Conservation (phyloP, 1,140 invertebrate species). For the Drosophila navojoa region DNA sequence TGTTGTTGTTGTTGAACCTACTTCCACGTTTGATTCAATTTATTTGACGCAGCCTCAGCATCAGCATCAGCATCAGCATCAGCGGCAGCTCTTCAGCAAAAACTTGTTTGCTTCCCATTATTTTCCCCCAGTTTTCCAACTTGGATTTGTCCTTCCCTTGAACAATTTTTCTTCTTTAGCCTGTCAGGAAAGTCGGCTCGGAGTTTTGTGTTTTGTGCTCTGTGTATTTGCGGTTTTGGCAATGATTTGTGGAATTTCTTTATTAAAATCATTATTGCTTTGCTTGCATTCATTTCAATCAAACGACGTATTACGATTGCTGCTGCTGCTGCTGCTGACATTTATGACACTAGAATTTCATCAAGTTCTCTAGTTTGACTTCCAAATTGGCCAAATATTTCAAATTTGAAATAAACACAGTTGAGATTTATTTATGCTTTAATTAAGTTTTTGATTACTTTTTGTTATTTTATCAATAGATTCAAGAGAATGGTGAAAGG, state of each 20-base stretch:
- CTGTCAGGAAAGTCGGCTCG: constrained; percentile 51
- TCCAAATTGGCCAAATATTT: not conserved
- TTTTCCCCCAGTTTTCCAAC: constrained; percentile 8
- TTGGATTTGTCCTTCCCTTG: constrained; percentile 31
- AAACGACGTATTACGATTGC: not conserved
- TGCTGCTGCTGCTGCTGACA: constrained; percentile 29
- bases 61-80: not conserved
- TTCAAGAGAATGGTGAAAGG: not conserved
- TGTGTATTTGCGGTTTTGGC: constrained; percentile 46
- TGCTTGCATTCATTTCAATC: constrained; percentile 8
- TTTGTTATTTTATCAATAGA: not conserved
- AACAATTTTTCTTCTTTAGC: not conserved
- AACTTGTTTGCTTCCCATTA: constrained; percentile 54
- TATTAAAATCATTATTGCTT: constrained; percentile 56
- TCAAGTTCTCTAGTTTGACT: constrained; percentile 7
- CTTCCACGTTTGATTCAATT: constrained; percentile 77
- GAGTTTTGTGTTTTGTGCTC: constrained; percentile 46
- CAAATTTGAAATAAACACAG: not conserved
- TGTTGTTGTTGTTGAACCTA: constrained; percentile 27
- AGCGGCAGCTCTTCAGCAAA: constrained; percentile 4
- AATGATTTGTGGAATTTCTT: constrained; percentile 78
- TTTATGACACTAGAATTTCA: constrained; percentile 35
- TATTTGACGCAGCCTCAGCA: constrained; percentile 51
- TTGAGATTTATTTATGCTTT: not conserved
- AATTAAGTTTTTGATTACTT: not conserved